Conservation (phyloP, 2,113 vertebrate genomes). For the Accipiter virgatus region DNA sequence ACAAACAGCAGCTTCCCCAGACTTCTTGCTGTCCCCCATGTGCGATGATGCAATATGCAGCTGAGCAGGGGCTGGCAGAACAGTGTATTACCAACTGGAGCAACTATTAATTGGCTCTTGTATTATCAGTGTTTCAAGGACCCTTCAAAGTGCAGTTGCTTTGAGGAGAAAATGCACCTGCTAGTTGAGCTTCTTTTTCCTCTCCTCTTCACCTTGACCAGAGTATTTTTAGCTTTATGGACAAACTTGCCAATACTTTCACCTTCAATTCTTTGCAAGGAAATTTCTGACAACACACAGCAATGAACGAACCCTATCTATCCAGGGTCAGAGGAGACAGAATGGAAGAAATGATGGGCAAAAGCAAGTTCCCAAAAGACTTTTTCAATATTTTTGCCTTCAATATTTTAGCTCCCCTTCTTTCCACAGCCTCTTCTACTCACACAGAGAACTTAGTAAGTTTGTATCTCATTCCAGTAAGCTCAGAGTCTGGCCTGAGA, state of each 20-base stretch:
- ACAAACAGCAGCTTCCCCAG: neutral
- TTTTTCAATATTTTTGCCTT: neutral
- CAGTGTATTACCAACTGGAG: neutral
- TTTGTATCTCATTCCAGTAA: neutral
- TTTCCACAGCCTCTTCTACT: neutral
- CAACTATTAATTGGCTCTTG: neutral
- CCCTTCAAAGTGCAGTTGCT: neutral
- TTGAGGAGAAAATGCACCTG: slow-evolving; percentile 26
- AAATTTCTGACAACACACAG: slow-evolving; percentile 4
- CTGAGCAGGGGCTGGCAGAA: neutral
- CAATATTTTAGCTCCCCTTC: neutral
- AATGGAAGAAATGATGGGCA: neutral
- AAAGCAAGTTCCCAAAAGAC: neutral
- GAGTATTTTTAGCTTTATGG: slow-evolving; percentile 53
- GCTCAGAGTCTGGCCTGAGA: neutral
- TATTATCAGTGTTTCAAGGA: neutral
- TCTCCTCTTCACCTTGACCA: slow-evolving; percentile 44
- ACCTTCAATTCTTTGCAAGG: slow-evolving; percentile 40
- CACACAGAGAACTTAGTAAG: too few relatives aligned
- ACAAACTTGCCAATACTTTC: slow-evolving; percentile 55
- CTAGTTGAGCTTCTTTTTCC: neutral
- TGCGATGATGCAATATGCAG: neutral
- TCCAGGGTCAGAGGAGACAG: neutral
- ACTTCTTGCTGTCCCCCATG: neutral
- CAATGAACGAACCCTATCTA: neutral